These are phyloP conservation scores for Daphoenositta chrysoptera DNA, from an alignment of 2,113 vertebrate species.

Conservation along the genomic window DNA sequence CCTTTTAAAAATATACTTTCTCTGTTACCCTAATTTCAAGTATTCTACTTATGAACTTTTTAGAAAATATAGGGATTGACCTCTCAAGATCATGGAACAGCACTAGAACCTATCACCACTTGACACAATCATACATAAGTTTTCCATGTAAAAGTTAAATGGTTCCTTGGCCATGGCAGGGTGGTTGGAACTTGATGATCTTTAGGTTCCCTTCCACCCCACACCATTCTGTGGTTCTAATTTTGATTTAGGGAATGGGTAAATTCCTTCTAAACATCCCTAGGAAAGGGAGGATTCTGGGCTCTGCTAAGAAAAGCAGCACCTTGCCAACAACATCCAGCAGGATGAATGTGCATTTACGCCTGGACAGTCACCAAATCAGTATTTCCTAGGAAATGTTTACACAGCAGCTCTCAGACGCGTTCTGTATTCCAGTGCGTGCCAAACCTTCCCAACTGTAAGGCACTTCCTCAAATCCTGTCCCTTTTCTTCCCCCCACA, in stretches of 20 bases:
- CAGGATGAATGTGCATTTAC: neutral
- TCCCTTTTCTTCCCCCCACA: neutral
- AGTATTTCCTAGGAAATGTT: neutral
- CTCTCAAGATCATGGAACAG: neutral
- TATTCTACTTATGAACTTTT: fast-evolving
- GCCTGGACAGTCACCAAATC: neutral
- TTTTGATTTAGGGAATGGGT: neutral
- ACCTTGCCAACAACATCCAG: neutral
- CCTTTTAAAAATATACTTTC: fast-evolving
- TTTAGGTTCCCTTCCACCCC: neutral
- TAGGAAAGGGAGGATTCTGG: neutral
- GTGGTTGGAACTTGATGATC: neutral
- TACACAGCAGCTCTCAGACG: neutral
- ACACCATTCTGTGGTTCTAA: neutral
- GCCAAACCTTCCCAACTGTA: neutral
- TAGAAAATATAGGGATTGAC: neutral
- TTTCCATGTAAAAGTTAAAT: neutral
- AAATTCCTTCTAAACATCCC: neutral
- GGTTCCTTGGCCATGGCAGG: neutral
- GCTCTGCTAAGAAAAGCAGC: neutral
- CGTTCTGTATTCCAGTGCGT: neutral
- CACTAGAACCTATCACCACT: neutral
- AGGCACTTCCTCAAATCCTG: neutral
- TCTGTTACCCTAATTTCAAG: fast-evolving
- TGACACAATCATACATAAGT: neutral